Conservation (phyloP, 2,113 vertebrate genomes). For the Proterorhinus semilunaris region DNA sequence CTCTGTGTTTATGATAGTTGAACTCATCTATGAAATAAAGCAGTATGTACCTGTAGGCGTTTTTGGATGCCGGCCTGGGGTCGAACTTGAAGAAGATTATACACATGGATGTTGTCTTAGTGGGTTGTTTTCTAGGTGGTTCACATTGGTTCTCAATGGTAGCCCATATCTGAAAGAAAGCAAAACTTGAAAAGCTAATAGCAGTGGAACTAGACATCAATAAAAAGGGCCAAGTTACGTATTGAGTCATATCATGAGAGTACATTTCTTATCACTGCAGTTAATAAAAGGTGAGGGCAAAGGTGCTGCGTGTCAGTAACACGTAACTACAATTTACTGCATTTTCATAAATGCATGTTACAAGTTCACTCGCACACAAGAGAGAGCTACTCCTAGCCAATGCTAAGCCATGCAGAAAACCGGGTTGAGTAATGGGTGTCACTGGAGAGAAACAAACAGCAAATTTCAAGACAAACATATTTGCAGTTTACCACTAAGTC, state of each 20-base stretch:
- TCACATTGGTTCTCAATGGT: slow-evolving; percentile 53
- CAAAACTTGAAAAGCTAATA: not conserved
- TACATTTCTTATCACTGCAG: too few relatives aligned
- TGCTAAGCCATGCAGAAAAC: not conserved
- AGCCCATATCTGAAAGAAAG: slow-evolving; percentile 68
- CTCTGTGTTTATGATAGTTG: not conserved
- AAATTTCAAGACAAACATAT: slow-evolving; percentile 7
- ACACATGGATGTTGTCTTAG: slow-evolving; percentile 84
- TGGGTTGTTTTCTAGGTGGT: slow-evolving; percentile 37
- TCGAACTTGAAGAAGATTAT: slow-evolving; percentile 98
- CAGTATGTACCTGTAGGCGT: slow-evolving; percentile 89
- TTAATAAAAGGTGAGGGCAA: too few relatives aligned
- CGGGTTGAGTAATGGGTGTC: slow-evolving; percentile 44
- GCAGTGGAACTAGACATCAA: too few relatives aligned
- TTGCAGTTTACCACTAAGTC: not conserved
- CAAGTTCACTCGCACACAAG: not conserved
- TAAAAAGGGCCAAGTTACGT: too few relatives aligned
- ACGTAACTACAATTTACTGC: too few relatives aligned
- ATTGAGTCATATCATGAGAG: too few relatives aligned
- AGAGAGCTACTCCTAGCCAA: not conserved
- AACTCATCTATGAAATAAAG: not conserved
- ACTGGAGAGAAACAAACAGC: not conserved
- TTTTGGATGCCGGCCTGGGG: slow-evolving; percentile 92
- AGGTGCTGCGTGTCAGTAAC: too few relatives aligned
- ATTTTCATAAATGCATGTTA: not conserved